Base-by-base conservation (phyloP, 2,888 invertebrate species). In the Chrysina gloriosa region DNA sequence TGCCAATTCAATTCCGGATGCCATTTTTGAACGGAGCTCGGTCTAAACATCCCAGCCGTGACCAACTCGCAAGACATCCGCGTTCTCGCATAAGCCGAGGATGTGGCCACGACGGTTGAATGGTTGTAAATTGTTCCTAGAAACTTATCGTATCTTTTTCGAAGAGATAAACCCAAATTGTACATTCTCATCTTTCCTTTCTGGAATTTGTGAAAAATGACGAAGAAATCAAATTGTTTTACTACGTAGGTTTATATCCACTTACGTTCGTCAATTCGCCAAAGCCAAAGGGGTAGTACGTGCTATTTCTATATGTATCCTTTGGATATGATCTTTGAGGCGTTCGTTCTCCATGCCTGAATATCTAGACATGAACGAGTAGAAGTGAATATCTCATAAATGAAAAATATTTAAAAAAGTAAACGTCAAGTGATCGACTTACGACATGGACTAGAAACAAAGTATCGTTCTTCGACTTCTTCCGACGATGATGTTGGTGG, bases 341-440 rank as follows among this genome's bases (percentile, higher is more conserved):
- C 70, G 91, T 89, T 75, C 93, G 84, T 73, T 91, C 89, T 21
- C 92, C 93, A 85, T 93, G 93, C 52, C 92, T 85, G 79, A 87
- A 90, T 52, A 92, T 80, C 90, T 91, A 64, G 73, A 58, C 14
- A 54, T 11, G 2, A 36, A 58, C n/a, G 1, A 61, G 21, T 21
- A 21, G 19, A 7, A n/a, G 9, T 21, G 21, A 16, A 21, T 7
- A 16, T 2, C 9, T 19, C 7, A 7, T 2, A 21, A 19, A 42
- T 42, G 14, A 7, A 42, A 19, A 16, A 1, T 42, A 16, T 39
- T 36, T 36, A n/a, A 2, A 9, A 6, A 7, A 36, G 36, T 7
- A 19, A 19, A 16, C 9, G 9, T 45, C 21, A 16, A 16, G 2
- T 5, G 19, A 7, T 23, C n/a, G 1, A 61, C 58, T 61, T 61